These are phyloP conservation scores for Caenorhabditis remanei DNA, from an alignment of 1,140 invertebrate species.

Conservation along the genomic window DNA sequence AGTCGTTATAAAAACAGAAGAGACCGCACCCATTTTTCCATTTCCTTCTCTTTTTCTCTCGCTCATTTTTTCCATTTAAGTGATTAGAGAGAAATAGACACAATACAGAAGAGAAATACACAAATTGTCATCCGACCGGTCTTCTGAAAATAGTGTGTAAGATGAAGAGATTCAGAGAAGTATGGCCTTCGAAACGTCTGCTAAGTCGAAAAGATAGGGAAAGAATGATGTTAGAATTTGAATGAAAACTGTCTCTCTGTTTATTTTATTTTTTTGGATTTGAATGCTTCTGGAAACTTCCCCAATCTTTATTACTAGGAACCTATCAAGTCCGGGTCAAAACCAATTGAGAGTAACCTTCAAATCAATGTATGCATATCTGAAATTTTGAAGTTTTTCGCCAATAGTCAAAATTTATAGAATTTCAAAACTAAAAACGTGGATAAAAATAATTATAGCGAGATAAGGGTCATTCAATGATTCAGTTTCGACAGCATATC, in stretches of 20 bases:
- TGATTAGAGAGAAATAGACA: slow-evolving; percentile 45
- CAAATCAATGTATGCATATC: no score
- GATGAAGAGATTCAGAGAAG: slow-evolving; percentile 40
- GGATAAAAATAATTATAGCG: no score
- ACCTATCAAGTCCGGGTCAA: no score
- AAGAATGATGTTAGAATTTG: slow-evolving; percentile 49
- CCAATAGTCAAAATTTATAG: no score
- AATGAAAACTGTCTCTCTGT: not conserved
- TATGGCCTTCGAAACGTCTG: slow-evolving; percentile 51
- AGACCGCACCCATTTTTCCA: slow-evolving; percentile 4
- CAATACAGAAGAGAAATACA: slow-evolving; percentile 30
- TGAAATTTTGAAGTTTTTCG: no score
- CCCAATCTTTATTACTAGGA: no score
- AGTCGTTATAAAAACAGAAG: not conserved
- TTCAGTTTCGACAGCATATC: no score
- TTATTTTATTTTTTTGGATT: not conserved
- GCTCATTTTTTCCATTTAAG: slow-evolving; percentile 6
- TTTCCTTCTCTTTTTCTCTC: slow-evolving; percentile 8
- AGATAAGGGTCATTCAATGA: no score
- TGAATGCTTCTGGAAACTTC: not conserved
- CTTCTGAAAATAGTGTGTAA: slow-evolving; percentile 25
- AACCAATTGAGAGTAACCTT: no score
- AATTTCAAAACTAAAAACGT: no score
- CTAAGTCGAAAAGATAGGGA: slow-evolving; percentile 42
- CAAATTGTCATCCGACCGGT: slow-evolving; percentile 53